These are phyloP conservation scores for Achlya flavicornis DNA, from an alignment of 2,888 invertebrate species.

Conservation along the genomic window DNA sequence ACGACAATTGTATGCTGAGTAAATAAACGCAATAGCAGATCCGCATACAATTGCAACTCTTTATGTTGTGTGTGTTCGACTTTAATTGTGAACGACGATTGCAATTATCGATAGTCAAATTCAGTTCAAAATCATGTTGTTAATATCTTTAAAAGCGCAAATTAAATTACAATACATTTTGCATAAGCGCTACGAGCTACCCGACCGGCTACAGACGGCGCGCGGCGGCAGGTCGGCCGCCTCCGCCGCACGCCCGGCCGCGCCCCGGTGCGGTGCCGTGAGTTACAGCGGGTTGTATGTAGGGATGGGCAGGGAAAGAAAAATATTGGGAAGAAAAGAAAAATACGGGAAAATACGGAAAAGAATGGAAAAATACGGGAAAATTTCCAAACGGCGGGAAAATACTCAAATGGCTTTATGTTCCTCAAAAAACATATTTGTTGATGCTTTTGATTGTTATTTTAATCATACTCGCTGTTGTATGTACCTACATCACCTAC, in stretches of 20 bases:
- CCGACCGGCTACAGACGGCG: conserved; percentile 36
- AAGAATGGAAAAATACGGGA: too few species aligned
- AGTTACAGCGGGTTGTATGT: conserved; percentile 51
- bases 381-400: too few species aligned
- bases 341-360: too few species aligned
- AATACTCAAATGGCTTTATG: too few species aligned
- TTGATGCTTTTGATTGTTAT: too few species aligned
- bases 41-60: conserved; percentile 2
- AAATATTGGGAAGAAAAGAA: too few species aligned
- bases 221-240: conserved; percentile 25
- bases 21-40: conserved; percentile 16
- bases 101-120: conserved; percentile 16
- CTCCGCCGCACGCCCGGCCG: conserved; percentile 29
- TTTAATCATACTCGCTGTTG: too few species aligned
- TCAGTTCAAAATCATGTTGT: background rate
- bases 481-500: too few species aligned
- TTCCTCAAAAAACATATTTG: too few species aligned
- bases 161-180: conserved; percentile 77
- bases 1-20: conserved; percentile 42
- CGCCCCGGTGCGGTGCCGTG: conserved; percentile 31
- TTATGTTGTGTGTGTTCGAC: conserved; percentile 22
- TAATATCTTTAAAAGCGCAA: conserved; percentile 55
- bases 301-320: too few species aligned
- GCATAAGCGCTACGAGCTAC: conserved; percentile 64
- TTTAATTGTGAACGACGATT: conserved; percentile 42